Base-by-base conservation (phyloP, 1,140 invertebrate genomes). In the Atta colombica region DNA sequence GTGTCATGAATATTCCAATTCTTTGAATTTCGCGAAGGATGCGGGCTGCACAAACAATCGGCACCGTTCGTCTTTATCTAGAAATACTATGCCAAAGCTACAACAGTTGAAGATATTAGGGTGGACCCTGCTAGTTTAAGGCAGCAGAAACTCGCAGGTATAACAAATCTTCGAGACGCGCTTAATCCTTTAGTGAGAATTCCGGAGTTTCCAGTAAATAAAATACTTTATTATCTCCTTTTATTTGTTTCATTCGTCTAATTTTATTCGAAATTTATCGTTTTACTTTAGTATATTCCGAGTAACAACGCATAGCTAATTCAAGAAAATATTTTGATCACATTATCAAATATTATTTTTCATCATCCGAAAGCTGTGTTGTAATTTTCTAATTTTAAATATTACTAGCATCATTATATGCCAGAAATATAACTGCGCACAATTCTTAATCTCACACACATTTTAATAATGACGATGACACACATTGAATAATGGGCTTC, bases 391-490 rank as follows among this genome's bases (percentile, higher is more conserved):
- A 58, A 25, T 58, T 16, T 81, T 25, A 72, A 81, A 72, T 60
- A 45, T 45, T 71, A 58, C 39, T 7, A 71, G 14, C 58, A 45
- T 2, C 8, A 10, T 45, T n/a, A 7, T 58, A 18, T 12, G 39
- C 2, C 14, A 21, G 39, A 82, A 82, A 84, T 75, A 72, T 31
- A 61, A 61, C 68, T 45, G 80, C 68, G 55, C 68, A 25, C 68
- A 28, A 74, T 82, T 61, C 39, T 55, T 39, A 82, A 82, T 74
- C 71, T 61, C 55, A 45, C 39, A 45, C 39, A 45, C 39, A 61
- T 74, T 68, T 21, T 21, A 21, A 21, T 21, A 21, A 21, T 21
- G 21, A 21, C 0, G 21, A 21, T 21, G 21, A 45, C 39, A 45
- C 39, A 45, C 39, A 61, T 74, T 68, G 21, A 39, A 39, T 16